phyloP scores from a whole-genome alignment of 2,888 invertebrate species.

The Geotrupes spiniger region DNA sequence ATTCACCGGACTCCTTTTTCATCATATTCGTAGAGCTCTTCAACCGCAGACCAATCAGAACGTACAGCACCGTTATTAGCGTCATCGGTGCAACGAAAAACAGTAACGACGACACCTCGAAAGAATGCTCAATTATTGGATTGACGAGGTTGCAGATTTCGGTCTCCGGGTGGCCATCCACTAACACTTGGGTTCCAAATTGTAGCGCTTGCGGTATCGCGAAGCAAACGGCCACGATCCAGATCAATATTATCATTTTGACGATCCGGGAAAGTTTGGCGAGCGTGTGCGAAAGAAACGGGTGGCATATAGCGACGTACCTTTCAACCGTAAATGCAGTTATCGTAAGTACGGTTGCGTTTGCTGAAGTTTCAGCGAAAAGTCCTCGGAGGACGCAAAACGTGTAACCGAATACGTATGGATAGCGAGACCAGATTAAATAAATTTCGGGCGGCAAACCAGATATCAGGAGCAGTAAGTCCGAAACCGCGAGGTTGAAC shows the following conservation, averaged over 20 bases:
- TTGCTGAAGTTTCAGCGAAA: conserved; percentile 76
- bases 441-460: conserved; percentile 84
- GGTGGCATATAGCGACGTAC: conserved; percentile 61
- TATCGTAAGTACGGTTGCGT: conserved; percentile 75
- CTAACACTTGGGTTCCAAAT: conserved; percentile 39
- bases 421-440: conserved; percentile 72
- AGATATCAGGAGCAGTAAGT: conserved; percentile 72
- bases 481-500: conserved; percentile 81
- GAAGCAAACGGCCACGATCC: conserved; percentile 71
- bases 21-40: conserved; percentile 61
- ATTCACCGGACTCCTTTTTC: conserved; percentile 35
- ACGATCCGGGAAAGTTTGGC: conserved; percentile 82
- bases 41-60: conserved; percentile 70
- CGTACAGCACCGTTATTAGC: conserved; percentile 77
- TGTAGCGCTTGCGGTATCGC: conserved; percentile 66
- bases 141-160: conserved; percentile 52
- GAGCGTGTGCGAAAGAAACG: conserved; percentile 74
- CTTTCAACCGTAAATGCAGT: conserved; percentile 82
- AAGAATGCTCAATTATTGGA: conserved; percentile 64
- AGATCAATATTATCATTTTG: conserved; percentile 74
- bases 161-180: conserved; percentile 31
- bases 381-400: conserved; percentile 77
- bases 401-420: conserved; percentile 73
- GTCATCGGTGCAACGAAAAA: conserved; percentile 88
- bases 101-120: conserved; percentile 75